Evolutionary conservation across 2,797 vertebrate genomes (phyloP).

Genomic region (Sebastes melanostomus): DNA sequence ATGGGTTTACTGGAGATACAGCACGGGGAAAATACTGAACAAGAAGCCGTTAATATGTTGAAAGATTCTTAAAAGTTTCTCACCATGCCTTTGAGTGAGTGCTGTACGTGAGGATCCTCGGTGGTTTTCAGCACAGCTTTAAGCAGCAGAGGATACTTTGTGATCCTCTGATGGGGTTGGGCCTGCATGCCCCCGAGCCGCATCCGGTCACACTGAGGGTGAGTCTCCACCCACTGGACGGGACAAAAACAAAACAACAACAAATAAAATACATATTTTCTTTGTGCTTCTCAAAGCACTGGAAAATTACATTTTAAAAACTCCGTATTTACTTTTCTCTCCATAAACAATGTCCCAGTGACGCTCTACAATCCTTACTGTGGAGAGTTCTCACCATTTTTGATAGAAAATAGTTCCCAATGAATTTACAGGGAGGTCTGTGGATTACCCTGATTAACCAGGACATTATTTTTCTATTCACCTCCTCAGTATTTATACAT

Average conservation of each 20-base stretch:
- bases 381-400: neutral
- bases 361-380: neutral
- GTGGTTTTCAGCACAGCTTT: slow-evolving; percentile 84
- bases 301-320: neutral
- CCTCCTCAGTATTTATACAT: neutral
- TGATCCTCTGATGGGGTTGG: slow-evolving; percentile 89
- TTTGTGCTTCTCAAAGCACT: neutral
- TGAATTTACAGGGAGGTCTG: neutral
- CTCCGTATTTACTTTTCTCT: neutral
- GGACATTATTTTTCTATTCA: neutral
- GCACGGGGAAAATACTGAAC: neutral
- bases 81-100: slow-evolving; percentile 80
- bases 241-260: neutral
- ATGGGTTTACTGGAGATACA: neutral
- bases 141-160: slow-evolving; percentile 88
- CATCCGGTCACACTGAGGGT: slow-evolving; percentile 84
- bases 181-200: slow-evolving; percentile 87
- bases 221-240: slow-evolving; percentile 87
- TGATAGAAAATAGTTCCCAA: neutral
- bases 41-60: neutral
- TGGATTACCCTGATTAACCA: neutral
- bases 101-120: slow-evolving; percentile 60
- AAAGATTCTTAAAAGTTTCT: slow-evolving; percentile 9
- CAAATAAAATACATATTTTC: neutral
- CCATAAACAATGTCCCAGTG: neutral